Conservation (phyloP, 2,888 invertebrate genomes). For the Caenorhabditis imperialis region DNA sequence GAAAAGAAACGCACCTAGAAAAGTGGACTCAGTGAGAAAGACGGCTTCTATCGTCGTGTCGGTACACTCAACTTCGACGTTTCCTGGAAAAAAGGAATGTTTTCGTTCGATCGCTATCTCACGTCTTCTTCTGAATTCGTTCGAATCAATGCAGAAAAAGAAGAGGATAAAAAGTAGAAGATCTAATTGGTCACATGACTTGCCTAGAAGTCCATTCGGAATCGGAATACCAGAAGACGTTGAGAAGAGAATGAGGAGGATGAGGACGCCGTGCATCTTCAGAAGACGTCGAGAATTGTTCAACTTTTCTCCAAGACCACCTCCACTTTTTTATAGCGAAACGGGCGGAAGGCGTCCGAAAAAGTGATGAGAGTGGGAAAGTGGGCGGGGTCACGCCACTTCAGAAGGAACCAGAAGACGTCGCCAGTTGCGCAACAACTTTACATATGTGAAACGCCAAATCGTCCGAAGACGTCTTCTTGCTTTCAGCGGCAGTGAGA, state of each 20-base stretch:
- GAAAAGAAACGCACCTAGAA: slow-evolving; percentile 55
- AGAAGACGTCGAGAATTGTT: not conserved
- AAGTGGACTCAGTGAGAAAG: slow-evolving; percentile 72
- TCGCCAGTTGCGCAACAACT: slow-evolving; percentile 36
- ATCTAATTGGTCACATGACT: slow-evolving; percentile 1
- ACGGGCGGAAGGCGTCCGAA: slow-evolving; percentile 15
- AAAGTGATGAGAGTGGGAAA: slow-evolving; percentile 30
- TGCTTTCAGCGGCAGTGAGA: slow-evolving; percentile 6
- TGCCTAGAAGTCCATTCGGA: slow-evolving; percentile 52
- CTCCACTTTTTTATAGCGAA: slow-evolving; percentile 22
- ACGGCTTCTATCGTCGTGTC: slow-evolving; percentile 76
- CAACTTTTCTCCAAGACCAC: not conserved
- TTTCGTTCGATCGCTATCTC: too few species aligned
- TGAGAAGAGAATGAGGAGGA: slow-evolving; percentile 2
- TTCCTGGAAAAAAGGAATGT: slow-evolving; percentile 62
- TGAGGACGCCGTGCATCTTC: slow-evolving; percentile 5
- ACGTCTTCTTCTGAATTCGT: too few species aligned
- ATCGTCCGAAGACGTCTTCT: slow-evolving; percentile 21
- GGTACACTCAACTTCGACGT: slow-evolving; percentile 77
- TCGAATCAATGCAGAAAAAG: too few species aligned
- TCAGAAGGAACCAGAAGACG: slow-evolving; percentile 10
- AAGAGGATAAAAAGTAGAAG: too few species aligned
- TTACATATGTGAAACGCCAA: slow-evolving; percentile 46
- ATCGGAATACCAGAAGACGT: slow-evolving; percentile 44
- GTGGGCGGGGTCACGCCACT: slow-evolving; percentile 40